These are phyloP conservation scores for Amazona guildingii DNA, from an alignment of 2,113 vertebrate species.

Conservation along the genomic window DNA sequence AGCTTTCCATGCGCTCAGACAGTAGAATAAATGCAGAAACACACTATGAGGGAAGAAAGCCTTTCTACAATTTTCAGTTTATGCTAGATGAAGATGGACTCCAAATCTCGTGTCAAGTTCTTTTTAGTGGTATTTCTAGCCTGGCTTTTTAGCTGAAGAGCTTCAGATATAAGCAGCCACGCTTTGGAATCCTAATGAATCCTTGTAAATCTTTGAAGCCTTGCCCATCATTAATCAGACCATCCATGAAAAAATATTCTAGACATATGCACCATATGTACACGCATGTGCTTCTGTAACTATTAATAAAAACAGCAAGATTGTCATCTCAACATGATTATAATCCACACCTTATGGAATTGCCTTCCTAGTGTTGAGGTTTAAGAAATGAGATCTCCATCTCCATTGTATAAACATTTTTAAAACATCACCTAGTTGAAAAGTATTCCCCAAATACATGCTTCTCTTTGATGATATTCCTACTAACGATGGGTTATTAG, in stretches of 20 bases:
- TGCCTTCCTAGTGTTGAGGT: background rate
- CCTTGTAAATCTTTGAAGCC: background rate
- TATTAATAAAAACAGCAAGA: background rate
- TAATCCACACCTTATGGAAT: background rate
- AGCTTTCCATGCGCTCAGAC: background rate
- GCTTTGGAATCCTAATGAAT: conserved; percentile 9
- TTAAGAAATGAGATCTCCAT: conserved; percentile 26
- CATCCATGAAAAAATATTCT: background rate
- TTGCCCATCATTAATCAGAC: conserved; percentile 26
- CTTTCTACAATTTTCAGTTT: background rate
- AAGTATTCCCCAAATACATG: conserved; percentile 34
- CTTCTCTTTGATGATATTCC: conserved; percentile 49
- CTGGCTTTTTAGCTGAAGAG: background rate
- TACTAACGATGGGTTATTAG: conserved; percentile 19
- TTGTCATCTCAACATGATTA: background rate
- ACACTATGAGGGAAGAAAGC: background rate
- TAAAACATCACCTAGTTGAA: conserved; percentile 33
- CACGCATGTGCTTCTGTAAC: background rate
- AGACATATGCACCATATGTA: background rate
- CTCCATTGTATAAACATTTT: conserved; percentile 11
- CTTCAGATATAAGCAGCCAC: background rate
- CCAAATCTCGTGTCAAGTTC: background rate
- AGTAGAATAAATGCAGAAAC: background rate
- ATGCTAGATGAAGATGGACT: background rate
- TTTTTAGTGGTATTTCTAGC: background rate